Conservation (phyloP, 2,113 vertebrate species). For the Hippopotamus amphibius region DNA sequence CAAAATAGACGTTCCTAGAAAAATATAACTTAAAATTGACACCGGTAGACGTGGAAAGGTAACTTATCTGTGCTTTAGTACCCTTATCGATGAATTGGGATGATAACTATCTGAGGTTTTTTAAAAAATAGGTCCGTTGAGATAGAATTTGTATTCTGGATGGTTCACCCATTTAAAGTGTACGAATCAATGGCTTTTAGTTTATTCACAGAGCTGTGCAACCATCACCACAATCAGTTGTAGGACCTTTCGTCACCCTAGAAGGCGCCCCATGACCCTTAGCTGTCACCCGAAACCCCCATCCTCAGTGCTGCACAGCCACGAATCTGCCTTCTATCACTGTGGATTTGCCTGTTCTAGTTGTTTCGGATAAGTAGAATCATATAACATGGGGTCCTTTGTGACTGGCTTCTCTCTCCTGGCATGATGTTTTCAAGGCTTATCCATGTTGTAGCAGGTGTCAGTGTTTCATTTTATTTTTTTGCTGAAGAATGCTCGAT, state of each 20-base stretch:
- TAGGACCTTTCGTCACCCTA: background rate
- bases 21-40: background rate
- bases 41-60: background rate
- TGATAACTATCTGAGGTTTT: background rate
- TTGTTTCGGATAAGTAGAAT: rapidly evolving
- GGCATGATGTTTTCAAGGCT: rapidly evolving
- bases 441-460: rapidly evolving
- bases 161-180: no score
- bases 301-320: rapidly evolving
- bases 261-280: no score
- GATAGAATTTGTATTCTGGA: background rate
- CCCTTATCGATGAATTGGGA: background rate
- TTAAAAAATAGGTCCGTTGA: background rate
- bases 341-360: rapidly evolving
- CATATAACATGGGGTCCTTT: background rate
- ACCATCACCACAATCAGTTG: rapidly evolving
- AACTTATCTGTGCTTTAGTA: background rate
- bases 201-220: background rate
- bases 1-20: background rate
- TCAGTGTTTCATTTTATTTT: no score
- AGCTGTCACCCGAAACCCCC: background rate
- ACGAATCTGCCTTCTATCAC: background rate
- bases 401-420: background rate
- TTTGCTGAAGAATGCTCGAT: rapidly evolving
- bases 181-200: rapidly evolving